Base-by-base conservation (phyloP, 2,113 vertebrate species). In the Tautogolabrus adspersus region DNA sequence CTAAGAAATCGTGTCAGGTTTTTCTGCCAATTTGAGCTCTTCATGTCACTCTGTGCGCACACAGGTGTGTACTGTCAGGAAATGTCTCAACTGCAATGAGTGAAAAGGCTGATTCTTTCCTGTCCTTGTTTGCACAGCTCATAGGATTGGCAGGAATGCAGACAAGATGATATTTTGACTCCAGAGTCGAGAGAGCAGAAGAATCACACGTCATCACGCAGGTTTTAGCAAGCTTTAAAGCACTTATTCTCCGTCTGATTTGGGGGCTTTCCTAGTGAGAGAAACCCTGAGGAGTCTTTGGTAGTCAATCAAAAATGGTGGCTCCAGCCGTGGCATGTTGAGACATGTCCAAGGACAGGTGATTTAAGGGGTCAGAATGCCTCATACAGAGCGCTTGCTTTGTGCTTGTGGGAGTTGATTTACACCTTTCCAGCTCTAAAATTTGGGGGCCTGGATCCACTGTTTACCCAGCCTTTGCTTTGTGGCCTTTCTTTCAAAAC, bases 61-160 rank as follows among this genome's bases (percentile, higher is more conserved):
- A 37, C 47, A 51, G 60, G 40, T 66, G 77, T 26, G 63, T 34
- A 13, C 3, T 16, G 16, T 11, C 58, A 46, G 63, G 37, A 44
- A 82, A 75, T 65, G 55, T 58, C 77, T 26, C n/a, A 10, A 34
- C 7, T 19, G 79, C 47, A 40, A n/a, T 49, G 12, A 58, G 10
- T 57, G 21, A 61, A 49, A 70, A 46, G 30, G 30, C 30, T 52
- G 2, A 49, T 58, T 22, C n/a, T 19, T 22, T 30, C 23, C 60
- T 6, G 47, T 46, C 77, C 47, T 63, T 72, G 58, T 69, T 66
- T 69, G 61, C 47, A 69, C 70, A 23, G 5, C 40, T 75, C 71
- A 79, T 61, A 55, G 62, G 63, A 77, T 83, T 72, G 76, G 22
- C 22, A 56, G 83, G 66, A 77, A 57, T 51, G 66, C 55, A 55